Percentiles rank a stretch among this genome's conserved stretches.
Conservation (phyloP, 2,113 vertebrate genomes). For the Chiloscyllium plagiosum region DNA sequence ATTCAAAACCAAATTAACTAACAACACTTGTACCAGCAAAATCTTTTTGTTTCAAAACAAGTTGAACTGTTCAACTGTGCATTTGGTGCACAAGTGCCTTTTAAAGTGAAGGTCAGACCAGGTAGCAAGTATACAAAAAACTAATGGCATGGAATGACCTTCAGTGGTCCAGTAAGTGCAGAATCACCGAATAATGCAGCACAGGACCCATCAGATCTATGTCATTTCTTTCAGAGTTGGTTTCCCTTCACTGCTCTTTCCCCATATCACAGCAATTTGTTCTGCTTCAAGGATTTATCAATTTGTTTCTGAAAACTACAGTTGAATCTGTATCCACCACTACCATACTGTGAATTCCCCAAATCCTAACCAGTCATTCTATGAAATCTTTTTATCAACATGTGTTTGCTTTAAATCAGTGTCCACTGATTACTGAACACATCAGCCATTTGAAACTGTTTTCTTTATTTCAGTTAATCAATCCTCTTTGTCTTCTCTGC, state of each 20-base stretch:
- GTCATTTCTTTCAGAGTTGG: background rate
- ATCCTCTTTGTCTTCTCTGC: background rate
- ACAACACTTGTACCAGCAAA: background rate
- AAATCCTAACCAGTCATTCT: background rate
- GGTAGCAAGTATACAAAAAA: background rate
- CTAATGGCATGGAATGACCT: background rate
- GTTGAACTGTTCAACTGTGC: background rate
- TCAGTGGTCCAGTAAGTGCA: background rate
- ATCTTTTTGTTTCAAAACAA: background rate
- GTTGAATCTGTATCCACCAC: background rate
- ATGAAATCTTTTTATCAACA: background rate
- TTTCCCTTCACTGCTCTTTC: background rate
- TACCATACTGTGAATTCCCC: background rate
- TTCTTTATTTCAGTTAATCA: background rate
- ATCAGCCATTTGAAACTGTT: background rate
- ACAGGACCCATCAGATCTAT: background rate
- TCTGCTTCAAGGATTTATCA: background rate
- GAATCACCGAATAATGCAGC: background rate
- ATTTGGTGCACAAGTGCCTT: background rate
- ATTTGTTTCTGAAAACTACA: background rate
- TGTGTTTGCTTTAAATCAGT: background rate
- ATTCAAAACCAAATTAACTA: constrained; percentile 10
- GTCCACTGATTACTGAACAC: background rate
- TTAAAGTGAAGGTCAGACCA: background rate
- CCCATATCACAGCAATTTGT: background rate